These are phyloP conservation scores for Neosalanx taihuensis DNA, from an alignment of 2,797 vertebrate genomes.

Conservation along the genomic window DNA sequence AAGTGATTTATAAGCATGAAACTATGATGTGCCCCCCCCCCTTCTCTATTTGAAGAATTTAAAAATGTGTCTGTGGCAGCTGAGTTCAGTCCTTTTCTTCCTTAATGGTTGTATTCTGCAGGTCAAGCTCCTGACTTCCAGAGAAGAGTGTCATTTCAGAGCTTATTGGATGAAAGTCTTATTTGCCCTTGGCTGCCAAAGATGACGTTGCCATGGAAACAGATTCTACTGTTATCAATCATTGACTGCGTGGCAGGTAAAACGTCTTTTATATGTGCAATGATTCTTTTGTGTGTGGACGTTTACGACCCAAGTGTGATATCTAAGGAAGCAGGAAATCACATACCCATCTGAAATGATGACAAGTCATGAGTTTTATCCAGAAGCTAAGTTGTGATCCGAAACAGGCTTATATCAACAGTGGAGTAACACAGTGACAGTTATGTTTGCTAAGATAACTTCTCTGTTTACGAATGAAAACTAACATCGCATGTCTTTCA, in stretches of 20 bases:
- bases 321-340: conserved; percentile 47
- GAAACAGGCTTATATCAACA: background rate
- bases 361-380: conserved; percentile 40
- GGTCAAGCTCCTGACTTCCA: conserved; percentile 71
- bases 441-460: background rate
- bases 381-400: background rate
- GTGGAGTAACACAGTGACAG: background rate
- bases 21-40: background rate
- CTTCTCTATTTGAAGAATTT: background rate
- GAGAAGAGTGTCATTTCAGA: conserved; percentile 66
- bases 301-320: conserved; percentile 55
- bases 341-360: conserved; percentile 53
- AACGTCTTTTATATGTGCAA: conserved; percentile 60
- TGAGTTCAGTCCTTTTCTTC: conserved; percentile 46
- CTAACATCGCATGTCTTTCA: background rate
- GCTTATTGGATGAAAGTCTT: conserved; percentile 76
- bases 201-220: conserved; percentile 95
- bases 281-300: conserved; percentile 61
- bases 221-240: conserved; percentile 85
- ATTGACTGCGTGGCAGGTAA: conserved; percentile 91
- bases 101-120: conserved; percentile 57
- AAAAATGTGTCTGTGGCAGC: background rate
- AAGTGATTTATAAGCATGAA: conserved; percentile 10
- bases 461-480: background rate
- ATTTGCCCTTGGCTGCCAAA: conserved; percentile 78